Base-by-base conservation (phyloP, 64 coral and sea anemone genomes). In the Stichodactyla helianthus region DNA sequence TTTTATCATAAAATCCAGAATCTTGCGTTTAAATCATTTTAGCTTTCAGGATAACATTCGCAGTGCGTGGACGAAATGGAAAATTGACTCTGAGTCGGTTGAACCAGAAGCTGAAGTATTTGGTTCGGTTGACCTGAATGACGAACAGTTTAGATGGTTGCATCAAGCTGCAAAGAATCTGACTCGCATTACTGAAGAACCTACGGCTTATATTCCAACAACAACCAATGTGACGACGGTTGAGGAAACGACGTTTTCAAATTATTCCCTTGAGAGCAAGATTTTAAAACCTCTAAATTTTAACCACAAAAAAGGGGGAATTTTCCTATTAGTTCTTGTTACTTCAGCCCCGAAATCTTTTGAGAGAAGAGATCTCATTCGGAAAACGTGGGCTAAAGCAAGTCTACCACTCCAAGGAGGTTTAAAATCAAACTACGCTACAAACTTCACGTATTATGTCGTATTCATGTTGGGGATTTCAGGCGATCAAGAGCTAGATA, bases 91-190 rank as follows among this genome's bases (percentile, higher is more conserved):
- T 0, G 20, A 81, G 7, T 7, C 13, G 25, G 50, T 81, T 52
- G 78, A 81, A 0, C 35, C 1, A 17, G 78, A 18, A 19, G 68
- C 15, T 28, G 50, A 81, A 52, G 7, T 81, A 81, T 54, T 20
- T 54, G 78, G 78, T 54, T 51, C 20, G 10, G n/a, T 81, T 51
- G 78, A 81, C 53, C 53, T 81, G 78, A 22, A 81, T 6, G 50
- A 81, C n/a, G 13, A 81, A 53, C 5, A 81, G 7, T 81, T 81
- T 22, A 53, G 78, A n/a, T 81, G 78, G 78, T 81, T 81, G 78
- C 52, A 81, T 14, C 4, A 74, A 31, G 44, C 18, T 5, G 17
- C 51, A 52, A 81, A 81, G 52, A 81, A 81, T 51, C 15, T 19
- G 6, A 81, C 50, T 81, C 35, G 20, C 26, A 54, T 18, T 28